phyloP scores from a whole-genome alignment of 2,797 vertebrate species.

The Oophaga sylvatica region DNA sequence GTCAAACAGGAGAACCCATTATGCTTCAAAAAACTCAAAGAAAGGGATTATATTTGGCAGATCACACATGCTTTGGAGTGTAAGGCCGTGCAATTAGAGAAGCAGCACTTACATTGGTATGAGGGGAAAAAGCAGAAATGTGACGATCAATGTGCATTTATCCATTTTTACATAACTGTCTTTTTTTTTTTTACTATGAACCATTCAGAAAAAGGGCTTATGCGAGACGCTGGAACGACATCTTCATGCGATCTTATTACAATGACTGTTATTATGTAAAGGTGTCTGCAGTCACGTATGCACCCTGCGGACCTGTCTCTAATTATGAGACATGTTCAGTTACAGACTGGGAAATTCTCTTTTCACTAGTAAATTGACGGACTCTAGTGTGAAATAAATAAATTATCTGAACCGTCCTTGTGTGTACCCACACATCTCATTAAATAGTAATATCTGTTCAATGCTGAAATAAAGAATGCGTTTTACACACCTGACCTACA shows the following conservation, averaged over 20 bases:
- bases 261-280: slow-evolving; percentile 13
- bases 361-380: slow-evolving; percentile 18
- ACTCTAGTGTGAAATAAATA: slow-evolving; percentile 33
- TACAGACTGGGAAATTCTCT: slow-evolving; percentile 24
- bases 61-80: slow-evolving; percentile 1
- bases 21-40: slow-evolving; percentile 29
- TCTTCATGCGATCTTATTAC: slow-evolving; percentile 8
- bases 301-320: slow-evolving; percentile 21
- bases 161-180: background rate
- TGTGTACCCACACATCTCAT: slow-evolving; percentile 20
- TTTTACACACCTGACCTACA: slow-evolving; percentile 4
- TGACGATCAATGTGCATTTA: slow-evolving; percentile 1
- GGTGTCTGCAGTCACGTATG: slow-evolving; percentile 23
- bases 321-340: slow-evolving; percentile 25
- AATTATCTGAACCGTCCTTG: background rate
- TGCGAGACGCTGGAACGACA: background rate
- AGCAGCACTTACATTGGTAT: slow-evolving; percentile 4
- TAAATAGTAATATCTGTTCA: slow-evolving; percentile 9
- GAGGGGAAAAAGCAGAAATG: background rate
- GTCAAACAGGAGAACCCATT: slow-evolving; percentile 32
- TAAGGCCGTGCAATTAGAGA: slow-evolving; percentile 18
- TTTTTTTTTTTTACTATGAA: background rate
- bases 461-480: slow-evolving; percentile 21
- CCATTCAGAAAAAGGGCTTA: background rate
- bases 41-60: slow-evolving; percentile 34